Percentiles rank a stretch among this genome's conserved stretches.
phyloP scores from a whole-genome alignment of 2,888 invertebrate genomes.

The Luffia ferchaultella region DNA sequence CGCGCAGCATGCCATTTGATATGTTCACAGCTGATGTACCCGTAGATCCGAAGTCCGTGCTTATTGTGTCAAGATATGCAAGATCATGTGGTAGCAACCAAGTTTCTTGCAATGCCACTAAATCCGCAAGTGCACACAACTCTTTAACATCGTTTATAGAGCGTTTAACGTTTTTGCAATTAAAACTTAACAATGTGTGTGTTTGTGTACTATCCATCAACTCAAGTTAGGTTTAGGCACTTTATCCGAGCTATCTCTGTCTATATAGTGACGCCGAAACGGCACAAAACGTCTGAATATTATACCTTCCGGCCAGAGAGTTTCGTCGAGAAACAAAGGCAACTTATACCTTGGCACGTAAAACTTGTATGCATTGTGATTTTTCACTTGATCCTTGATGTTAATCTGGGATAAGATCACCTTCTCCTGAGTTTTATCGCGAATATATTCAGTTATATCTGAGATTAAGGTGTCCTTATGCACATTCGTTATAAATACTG shows the following conservation, averaged over 20 bases:
- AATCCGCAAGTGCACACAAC: conserved; percentile 2
- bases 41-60: conserved; percentile 2
- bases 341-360: too few relatives aligned
- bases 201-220: not conserved
- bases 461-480: not conserved
- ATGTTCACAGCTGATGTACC: conserved; percentile 6
- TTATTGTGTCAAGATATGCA: not conserved
- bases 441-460: conserved; percentile 1
- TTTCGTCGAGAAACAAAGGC: conserved; percentile 12
- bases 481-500: conserved; percentile 1
- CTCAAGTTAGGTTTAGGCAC: not conserved
- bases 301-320: conserved; percentile 14
- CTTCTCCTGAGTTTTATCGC: not conserved
- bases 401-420: not conserved
- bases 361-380: conserved; percentile 1
- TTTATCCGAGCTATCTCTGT: too few relatives aligned
- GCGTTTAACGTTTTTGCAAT: conserved; percentile 3
- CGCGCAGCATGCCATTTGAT: conserved; percentile 2
- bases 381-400: not conserved
- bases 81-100: conserved; percentile 7
- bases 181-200: conserved; percentile 2
- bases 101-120: conserved; percentile 6
- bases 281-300: conserved; percentile 9
- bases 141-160: not conserved
- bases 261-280: not conserved